These are phyloP conservation scores for Romanogobio albipinnatus DNA, from an alignment of 2,113 vertebrate species.

Conservation along the genomic window DNA sequence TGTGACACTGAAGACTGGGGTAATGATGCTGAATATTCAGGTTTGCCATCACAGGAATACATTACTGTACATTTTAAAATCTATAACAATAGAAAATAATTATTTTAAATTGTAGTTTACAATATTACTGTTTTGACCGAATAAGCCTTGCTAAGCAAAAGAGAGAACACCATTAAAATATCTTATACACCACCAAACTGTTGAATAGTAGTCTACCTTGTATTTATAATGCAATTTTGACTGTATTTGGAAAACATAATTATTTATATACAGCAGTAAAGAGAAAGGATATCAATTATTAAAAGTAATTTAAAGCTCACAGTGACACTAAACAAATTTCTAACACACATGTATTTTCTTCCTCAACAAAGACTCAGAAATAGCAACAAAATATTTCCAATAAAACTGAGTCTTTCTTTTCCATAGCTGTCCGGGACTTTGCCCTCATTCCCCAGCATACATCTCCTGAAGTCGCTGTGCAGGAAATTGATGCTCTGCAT, in stretches of 20 bases:
- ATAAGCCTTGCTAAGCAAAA: too few species aligned
- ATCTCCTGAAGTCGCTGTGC: constrained; percentile 74
- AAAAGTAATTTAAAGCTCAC: background rate
- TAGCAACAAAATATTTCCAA: background rate
- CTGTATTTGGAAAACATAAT: background rate
- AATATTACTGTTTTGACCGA: too few species aligned
- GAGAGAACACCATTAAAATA: too few species aligned
- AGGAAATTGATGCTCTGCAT: constrained; percentile 81
- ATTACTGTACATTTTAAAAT: too few species aligned
- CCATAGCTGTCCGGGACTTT: constrained; percentile 65
- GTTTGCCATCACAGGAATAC: too few species aligned
- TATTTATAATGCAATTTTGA: background rate
- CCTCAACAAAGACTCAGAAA: too few species aligned
- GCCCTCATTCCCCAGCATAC: constrained; percentile 87
- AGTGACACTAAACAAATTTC: background rate
- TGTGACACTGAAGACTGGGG: too few species aligned
- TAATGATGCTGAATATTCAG: too few species aligned
- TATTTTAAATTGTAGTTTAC: too few species aligned
- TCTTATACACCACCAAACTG: too few species aligned
- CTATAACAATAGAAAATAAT: too few species aligned
- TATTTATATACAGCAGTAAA: background rate
- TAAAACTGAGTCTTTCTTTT: background rate
- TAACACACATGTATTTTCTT: too few species aligned
- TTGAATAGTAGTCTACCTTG: background rate
- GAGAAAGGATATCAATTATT: background rate